Base-by-base conservation (phyloP, 2,113 vertebrate species). In the Quiscalus mexicanus region DNA sequence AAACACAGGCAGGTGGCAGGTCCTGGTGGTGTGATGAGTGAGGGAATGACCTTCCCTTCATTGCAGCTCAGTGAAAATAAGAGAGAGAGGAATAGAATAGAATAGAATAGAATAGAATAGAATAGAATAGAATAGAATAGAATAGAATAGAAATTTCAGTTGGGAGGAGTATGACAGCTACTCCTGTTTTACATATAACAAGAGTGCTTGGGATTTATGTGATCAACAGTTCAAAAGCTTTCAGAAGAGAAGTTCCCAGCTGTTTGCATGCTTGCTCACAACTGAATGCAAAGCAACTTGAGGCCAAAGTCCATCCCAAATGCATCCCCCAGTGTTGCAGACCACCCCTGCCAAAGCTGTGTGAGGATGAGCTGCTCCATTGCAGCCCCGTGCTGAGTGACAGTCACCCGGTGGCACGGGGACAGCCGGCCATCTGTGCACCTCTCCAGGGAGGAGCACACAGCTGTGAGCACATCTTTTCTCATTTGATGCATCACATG, bases 381-480 rank as follows among this genome's bases (percentile, higher is more conserved):
- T 49, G 45, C 86, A 70, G 53, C 44, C n/a, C 17, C 0, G 7
- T 9, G 53, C 8, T 24, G 23, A 39, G 74, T 47, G 84, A 18
- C 87, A 39, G 69, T 50, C 65, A 13, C 39, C 25, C 0, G 2
- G 55, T 21, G 14, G 55, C 10, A 15, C 0, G 0, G 69, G 70
- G 75, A 31, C 28, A 65, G 33, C 33, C 8, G 8, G 41, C 90
- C 95, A 69, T 71, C 92, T 60, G 90, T 59, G 7, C 78, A 4
- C 44, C 67, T 52, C 49, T 90, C 49, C 12, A 0, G 4, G 87
- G 73, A 91, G 76, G 35, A 15, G 77, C 62, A 9, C 62, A n/a
- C 89, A 56, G 59, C 87, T 82, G 64, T 12, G 82, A 87, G 73
- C 69, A 9, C 80, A 69, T 84, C 93, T 58, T 28, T 49, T 52